These are phyloP conservation scores for Agrypnus murinus DNA, from an alignment of 2,888 invertebrate species.

Conservation along the genomic window DNA sequence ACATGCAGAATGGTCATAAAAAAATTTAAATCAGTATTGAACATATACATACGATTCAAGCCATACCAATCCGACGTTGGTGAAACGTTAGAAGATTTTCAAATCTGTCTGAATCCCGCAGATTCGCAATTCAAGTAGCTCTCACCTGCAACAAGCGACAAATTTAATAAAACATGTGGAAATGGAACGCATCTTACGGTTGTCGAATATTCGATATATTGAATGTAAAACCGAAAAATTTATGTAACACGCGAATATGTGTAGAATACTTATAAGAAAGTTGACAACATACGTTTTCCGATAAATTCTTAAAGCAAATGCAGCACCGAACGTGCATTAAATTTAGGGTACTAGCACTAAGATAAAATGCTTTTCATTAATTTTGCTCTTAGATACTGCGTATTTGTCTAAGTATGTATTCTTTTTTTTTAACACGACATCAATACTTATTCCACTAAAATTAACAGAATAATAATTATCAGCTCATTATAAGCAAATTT, in stretches of 20 bases:
- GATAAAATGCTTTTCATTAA: too few species aligned
- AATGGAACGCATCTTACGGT: slow-evolving; percentile 49
- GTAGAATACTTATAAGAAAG: slow-evolving; percentile 41
- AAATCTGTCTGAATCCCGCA: slow-evolving; percentile 55
- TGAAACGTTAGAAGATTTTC: slow-evolving; percentile 52
- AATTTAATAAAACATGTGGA: slow-evolving; percentile 61
- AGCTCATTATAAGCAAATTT: too few species aligned
- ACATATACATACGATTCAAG: slow-evolving; percentile 25
- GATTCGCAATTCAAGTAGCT: slow-evolving; percentile 60
- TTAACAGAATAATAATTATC: too few species aligned
- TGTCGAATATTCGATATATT: slow-evolving; percentile 57
- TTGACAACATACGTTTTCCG: slow-evolving; percentile 35
- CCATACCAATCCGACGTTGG: slow-evolving; percentile 38
- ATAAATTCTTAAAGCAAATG: slow-evolving; percentile 21
- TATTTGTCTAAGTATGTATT: too few species aligned
- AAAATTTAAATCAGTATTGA: slow-evolving; percentile 10
- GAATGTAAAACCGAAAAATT: slow-evolving; percentile 50
- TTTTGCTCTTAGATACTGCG: too few species aligned
- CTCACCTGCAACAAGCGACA: slow-evolving; percentile 60
- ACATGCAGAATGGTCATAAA: background rate
- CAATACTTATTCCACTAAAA: too few species aligned
- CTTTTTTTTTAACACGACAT: too few species aligned
- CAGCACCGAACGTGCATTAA: slow-evolving; percentile 27
- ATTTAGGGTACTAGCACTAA: too few species aligned
- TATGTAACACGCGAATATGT: slow-evolving; percentile 47